phyloP scores from a whole-genome alignment of 2,888 invertebrate species.

The Pristionchus japonicus region DNA sequence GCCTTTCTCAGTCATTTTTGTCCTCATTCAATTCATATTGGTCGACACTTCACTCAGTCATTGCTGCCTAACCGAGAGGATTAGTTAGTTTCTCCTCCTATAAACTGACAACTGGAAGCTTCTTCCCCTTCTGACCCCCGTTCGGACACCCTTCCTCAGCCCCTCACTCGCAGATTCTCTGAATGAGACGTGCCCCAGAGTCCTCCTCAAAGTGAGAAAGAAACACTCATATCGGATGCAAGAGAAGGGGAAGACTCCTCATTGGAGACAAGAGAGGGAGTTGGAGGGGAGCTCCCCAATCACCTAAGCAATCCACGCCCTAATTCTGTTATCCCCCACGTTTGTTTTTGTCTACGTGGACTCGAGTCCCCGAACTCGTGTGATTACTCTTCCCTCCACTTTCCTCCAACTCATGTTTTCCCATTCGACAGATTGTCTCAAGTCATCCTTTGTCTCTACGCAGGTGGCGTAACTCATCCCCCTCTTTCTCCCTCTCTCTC shows the following conservation, averaged over 20 bases:
- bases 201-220: conserved; percentile 27
- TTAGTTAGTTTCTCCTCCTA: conserved; percentile 21
- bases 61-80: neutral
- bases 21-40: neutral
- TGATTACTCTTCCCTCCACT: neutral
- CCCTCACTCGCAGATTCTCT: conserved; percentile 4
- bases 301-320: conserved; percentile 20
- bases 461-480: neutral
- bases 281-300: neutral
- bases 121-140: neutral
- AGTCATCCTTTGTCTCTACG: neutral
- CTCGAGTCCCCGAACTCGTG: neutral
- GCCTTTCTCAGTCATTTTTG: neutral
- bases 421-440: neutral
- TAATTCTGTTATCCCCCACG: conserved; percentile 11
- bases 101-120: conserved; percentile 28
- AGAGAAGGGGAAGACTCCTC: neutral
- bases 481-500: neutral
- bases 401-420: neutral
- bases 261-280: neutral
- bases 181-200: neutral
- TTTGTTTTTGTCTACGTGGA: neutral
- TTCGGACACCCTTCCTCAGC: neutral
- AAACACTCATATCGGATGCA: conserved; percentile 39
- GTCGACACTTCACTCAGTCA: neutral